These are phyloP conservation scores for Troglohyphantes excavatus DNA, from an alignment of 2,888 invertebrate genomes.

Conservation along the genomic window DNA sequence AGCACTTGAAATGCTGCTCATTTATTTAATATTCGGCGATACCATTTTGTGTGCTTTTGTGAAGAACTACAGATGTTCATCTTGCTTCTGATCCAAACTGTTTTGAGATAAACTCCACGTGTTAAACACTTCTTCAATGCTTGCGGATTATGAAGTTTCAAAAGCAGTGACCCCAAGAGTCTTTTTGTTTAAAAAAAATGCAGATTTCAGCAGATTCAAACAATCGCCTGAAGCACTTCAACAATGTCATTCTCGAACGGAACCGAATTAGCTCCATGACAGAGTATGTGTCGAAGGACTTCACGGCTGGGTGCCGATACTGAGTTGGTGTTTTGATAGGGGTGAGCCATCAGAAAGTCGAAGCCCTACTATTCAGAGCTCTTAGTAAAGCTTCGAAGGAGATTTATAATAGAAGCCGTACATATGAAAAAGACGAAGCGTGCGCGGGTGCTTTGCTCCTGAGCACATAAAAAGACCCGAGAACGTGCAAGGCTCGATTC, in stretches of 20 bases:
- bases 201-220: neutral
- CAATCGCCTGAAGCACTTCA: neutral
- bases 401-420: constrained; percentile 77
- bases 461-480: constrained; percentile 66
- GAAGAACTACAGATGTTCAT: constrained; percentile 69
- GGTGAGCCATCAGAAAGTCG: constrained; percentile 25
- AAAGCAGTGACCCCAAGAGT: neutral
- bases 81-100: neutral
- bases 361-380: constrained; percentile 62
- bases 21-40: constrained; percentile 75
- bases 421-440: constrained; percentile 55
- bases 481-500: constrained; percentile 71
- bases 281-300: constrained; percentile 21
- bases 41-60: constrained; percentile 67
- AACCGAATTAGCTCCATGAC: neutral
- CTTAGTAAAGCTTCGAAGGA: constrained; percentile 76
- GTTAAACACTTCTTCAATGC: no score
- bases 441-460: constrained; percentile 64
- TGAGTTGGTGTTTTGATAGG: neutral
- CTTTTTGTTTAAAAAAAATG: neutral
- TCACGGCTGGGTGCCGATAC: constrained; percentile 22
- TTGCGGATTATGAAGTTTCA: neutral
- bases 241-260: constrained; percentile 7
- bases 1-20: constrained; percentile 65
- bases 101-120: no score